Conservation (phyloP, 2,113 vertebrate genomes). For the Macquaria ambigua region DNA sequence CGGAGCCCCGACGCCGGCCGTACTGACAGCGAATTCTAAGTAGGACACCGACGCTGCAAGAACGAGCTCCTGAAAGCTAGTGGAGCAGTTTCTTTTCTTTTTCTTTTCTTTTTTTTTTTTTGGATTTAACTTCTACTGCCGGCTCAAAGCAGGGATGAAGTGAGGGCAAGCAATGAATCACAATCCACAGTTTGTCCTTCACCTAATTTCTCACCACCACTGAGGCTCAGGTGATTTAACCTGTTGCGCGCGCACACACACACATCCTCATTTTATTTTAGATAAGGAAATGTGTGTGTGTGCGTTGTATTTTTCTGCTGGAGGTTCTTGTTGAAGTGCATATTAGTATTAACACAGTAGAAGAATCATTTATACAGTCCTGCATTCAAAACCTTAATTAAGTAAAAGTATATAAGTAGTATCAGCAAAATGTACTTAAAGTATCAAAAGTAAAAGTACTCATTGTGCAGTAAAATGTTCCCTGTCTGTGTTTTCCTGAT, state of each 20-base stretch:
- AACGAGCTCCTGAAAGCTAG: conserved; percentile 48
- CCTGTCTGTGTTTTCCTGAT: no score
- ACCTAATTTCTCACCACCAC: conserved; percentile 52
- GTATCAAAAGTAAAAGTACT: no score
- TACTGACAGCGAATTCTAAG: conserved; percentile 73
- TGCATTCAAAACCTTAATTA: no score
- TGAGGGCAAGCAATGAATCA: conserved; percentile 65
- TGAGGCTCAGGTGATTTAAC: conserved; percentile 57
- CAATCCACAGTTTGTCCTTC: conserved; percentile 68
- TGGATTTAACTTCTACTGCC: conserved; percentile 38
- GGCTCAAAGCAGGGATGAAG: conserved; percentile 47
- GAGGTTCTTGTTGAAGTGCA: background rate
- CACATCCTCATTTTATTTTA: background rate
- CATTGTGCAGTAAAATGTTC: no score
- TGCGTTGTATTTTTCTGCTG: background rate
- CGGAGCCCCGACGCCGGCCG: conserved; percentile 52
- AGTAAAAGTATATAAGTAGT: no score
- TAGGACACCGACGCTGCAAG: conserved; percentile 62
- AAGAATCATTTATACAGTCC: background rate
- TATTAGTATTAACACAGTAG: background rate
- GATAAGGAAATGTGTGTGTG: background rate
- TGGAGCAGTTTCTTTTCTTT: conserved; percentile 13
- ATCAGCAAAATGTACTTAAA: no score
- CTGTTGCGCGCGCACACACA: conserved; percentile 40
- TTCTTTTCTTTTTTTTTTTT: background rate